Evolutionary conservation across 1,140 invertebrate species (phyloP).

Genomic region (Heliconius nattereri): DNA sequence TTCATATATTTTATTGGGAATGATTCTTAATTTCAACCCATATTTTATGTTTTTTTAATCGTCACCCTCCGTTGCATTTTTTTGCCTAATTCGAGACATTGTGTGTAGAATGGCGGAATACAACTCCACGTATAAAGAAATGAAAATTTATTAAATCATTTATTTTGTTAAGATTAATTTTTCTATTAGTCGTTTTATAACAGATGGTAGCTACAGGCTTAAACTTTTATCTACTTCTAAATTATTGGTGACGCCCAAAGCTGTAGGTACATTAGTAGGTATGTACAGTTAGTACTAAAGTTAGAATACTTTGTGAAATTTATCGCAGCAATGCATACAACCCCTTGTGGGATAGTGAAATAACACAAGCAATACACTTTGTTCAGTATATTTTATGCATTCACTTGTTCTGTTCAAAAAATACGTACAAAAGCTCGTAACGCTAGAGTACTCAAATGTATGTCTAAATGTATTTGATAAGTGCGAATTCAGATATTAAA

Average conservation of each 20-base stretch:
- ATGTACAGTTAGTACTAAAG: no score
- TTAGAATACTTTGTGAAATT: background rate
- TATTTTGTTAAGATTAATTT: background rate
- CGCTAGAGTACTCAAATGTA: no score
- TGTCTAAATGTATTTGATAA: no score
- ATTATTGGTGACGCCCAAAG: background rate
- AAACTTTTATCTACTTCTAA: background rate
- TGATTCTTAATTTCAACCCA: no score
- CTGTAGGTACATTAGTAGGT: background rate
- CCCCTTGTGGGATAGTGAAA: background rate
- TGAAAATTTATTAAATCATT: no score
- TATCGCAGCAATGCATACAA: background rate
- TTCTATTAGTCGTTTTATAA: background rate
- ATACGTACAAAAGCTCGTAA: background rate
- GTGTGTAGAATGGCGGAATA: no score
- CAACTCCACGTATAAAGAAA: no score
- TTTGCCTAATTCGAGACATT: no score
- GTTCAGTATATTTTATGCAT: background rate
- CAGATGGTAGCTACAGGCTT: background rate
- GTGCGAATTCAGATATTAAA: no score
- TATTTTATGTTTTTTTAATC: no score
- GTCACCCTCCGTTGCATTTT: no score
- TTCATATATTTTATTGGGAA: no score
- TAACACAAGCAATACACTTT: background rate
- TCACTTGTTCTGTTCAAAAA: background rate